A percentile compares a stretch with the other conserved stretches of the same genome.
Evolutionary conservation across 2,888 invertebrate species (phyloP).

Genomic region (Odontomyia ornata): DNA sequence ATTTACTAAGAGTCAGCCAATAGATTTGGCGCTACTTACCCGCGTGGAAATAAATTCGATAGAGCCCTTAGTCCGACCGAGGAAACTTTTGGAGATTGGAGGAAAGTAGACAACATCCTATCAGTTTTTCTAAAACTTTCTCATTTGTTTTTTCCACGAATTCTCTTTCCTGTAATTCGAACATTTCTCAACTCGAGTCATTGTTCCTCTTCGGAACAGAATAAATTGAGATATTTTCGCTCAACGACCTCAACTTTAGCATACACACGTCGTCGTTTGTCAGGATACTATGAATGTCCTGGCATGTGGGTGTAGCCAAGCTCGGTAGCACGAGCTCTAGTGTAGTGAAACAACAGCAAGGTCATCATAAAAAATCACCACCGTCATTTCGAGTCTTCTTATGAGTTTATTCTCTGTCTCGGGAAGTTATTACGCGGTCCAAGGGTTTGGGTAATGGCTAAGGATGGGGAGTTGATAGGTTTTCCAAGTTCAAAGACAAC

Average conservation of each 20-base stretch:
- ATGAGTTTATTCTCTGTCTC: constrained; percentile 14
- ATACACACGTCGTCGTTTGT: too few species aligned
- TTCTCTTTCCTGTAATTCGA: constrained; percentile 1
- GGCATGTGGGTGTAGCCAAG: neutral
- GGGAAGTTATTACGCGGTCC: constrained; percentile 16
- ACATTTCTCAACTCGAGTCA: constrained; percentile 14
- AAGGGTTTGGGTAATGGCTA: neutral
- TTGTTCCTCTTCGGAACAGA: constrained; percentile 20
- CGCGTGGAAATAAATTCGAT: neutral
- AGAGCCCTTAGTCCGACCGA: too few species aligned
- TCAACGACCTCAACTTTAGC: constrained; percentile 3
- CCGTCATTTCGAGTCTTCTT: constrained; percentile 1
- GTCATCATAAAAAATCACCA: constrained; percentile 10
- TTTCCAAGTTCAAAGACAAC: neutral
- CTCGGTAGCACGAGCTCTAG: neutral
- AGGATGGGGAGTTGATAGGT: neutral
- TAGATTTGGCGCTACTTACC: neutral
- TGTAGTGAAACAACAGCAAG: constrained; percentile 19
- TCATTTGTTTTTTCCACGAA: constrained; percentile 3
- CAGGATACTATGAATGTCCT: too few species aligned
- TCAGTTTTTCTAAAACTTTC: neutral
- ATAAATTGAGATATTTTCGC: constrained; percentile 31
- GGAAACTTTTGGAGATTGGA: neutral
- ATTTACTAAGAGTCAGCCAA: neutral
- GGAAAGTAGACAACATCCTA: neutral